Base-by-base conservation (phyloP, 2,888 invertebrate species). In the Ophonus ardosiacus region DNA sequence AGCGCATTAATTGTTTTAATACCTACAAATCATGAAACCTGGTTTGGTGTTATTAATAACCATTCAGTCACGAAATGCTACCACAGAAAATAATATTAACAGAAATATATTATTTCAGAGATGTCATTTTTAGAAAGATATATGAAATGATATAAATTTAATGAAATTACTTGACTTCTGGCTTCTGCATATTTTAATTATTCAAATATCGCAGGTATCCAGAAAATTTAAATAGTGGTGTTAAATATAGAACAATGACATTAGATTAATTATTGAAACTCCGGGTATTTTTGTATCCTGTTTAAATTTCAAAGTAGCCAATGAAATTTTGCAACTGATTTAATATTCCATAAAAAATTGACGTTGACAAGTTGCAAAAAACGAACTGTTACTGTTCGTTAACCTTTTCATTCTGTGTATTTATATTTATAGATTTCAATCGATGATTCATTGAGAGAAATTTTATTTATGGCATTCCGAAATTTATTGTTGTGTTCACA, bases 371-470 rank as follows among this genome's bases (percentile, higher is more conserved):
- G n/a, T 15, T 31, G 68, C 68, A 68, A 68, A 68, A 68, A 68
- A 38, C 15, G 15, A 68, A 68, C 68, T 51, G 59, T 59, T 59
- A 59, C 59, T 24, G 68, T 68, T 68, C 31, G 38, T 68, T 68
- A 68, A 68, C 68, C 68, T 68, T 68, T 68, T 31, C 31, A 31
- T 31, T 31, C 5, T 1, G 31, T 31, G 31, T 31, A 31, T 31
- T 31, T 38, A 31, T 68, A 68, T 68, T 68, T 68, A 68, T 68
- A 68, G 68, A 68, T 68, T 15, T 31, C 68, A 31, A 68, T 68
- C 38, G 68, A 15, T 68, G 68, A 68, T 15, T 68, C 68, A 68
- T 68, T 68, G 31, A 18, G 18, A 63, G 63, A 68, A 38, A 15
- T 38, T 31, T 68, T 38, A 38, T 68, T 68, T 68, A 68, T 68